Percentiles rank a stretch among this genome's conserved stretches.
These are phyloP conservation scores for Pogonomyrmex barbatus DNA, from an alignment of 1,140 invertebrate genomes.

Conservation along the genomic window DNA sequence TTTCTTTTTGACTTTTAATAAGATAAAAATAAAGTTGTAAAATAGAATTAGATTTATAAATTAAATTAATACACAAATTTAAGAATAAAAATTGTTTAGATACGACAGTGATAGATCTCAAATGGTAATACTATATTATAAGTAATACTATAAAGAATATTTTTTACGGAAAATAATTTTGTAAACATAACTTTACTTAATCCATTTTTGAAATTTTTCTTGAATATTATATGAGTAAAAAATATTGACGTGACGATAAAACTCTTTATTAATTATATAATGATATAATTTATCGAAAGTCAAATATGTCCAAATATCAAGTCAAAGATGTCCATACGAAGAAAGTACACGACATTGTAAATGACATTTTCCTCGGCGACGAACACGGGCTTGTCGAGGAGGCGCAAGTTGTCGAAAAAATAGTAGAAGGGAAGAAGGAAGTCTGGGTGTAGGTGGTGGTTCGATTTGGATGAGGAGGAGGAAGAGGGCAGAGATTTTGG, in stretches of 20 bases:
- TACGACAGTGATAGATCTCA: neutral
- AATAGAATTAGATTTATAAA: neutral
- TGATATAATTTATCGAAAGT: conserved; percentile 16
- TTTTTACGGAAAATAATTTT: too few relatives aligned
- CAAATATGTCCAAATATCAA: neutral
- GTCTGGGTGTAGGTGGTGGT: conserved; percentile 69
- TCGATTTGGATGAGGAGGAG: conserved; percentile 67
- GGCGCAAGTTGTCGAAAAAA: conserved; percentile 19
- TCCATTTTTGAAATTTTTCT: neutral
- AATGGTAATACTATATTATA: neutral
- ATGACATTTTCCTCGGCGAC: conserved; percentile 1
- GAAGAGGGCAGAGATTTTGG: conserved; percentile 82
- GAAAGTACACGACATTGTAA: neutral
- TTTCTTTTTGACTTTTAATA: neutral
- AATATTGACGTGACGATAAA: neutral
- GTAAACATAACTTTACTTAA: neutral
- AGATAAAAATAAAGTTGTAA: neutral
- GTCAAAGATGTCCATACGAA: neutral
- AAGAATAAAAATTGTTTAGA: neutral
- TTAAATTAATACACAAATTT: neutral
- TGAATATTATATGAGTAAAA: neutral
- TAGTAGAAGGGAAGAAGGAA: conserved; percentile 20
- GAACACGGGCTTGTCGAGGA: neutral
- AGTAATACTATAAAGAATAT: neutral
- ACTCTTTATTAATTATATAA: neutral